Percentiles rank a stretch among this genome's conserved stretches.
Conservation (phyloP, 2,888 invertebrate genomes). For the Drosophila peninsularis region DNA sequence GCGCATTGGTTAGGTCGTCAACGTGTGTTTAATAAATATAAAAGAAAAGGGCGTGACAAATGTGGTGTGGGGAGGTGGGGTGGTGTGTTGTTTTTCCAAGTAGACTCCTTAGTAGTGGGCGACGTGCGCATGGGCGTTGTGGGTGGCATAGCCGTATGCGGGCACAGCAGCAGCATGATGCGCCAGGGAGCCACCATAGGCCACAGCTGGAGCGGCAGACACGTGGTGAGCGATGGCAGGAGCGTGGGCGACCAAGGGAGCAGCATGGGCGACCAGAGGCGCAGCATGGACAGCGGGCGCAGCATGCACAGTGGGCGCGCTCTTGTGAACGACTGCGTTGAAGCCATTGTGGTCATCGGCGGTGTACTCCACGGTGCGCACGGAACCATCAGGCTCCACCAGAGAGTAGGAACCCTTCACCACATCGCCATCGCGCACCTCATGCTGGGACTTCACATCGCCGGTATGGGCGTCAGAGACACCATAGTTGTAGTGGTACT, state of each 20-base stretch:
- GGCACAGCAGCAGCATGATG: slow-evolving; percentile 79
- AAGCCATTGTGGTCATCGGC: slow-evolving; percentile 85
- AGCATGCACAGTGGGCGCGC: slow-evolving; percentile 82
- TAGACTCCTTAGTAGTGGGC: slow-evolving; percentile 79
- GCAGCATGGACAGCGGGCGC: slow-evolving; percentile 74
- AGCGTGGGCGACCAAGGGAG: slow-evolving; percentile 59
- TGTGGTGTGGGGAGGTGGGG: slow-evolving; percentile 20
- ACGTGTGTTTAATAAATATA: slow-evolving; percentile 71
- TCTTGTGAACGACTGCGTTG: slow-evolving; percentile 85
- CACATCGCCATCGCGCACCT: slow-evolving; percentile 85
- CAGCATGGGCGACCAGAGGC: slow-evolving; percentile 60
- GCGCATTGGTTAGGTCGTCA: slow-evolving; percentile 47
- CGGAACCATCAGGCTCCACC: slow-evolving; percentile 85
- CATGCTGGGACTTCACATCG: slow-evolving; percentile 85
- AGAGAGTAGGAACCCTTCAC: slow-evolving; percentile 85
- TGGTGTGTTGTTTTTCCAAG: slow-evolving; percentile 16
- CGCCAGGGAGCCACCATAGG: slow-evolving; percentile 78
- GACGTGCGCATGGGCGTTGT: slow-evolving; percentile 80
- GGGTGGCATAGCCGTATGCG: slow-evolving; percentile 81
- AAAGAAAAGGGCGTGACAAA: slow-evolving; percentile 35
- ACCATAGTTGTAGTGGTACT: slow-evolving; percentile 85
- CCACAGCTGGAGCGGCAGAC: slow-evolving; percentile 80
- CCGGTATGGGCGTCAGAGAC: slow-evolving; percentile 84
- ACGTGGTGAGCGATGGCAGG: slow-evolving; percentile 80
- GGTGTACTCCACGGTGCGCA: slow-evolving; percentile 85